phyloP scores from a whole-genome alignment of 2,113 vertebrate species.

The Phocoena phocoena region DNA sequence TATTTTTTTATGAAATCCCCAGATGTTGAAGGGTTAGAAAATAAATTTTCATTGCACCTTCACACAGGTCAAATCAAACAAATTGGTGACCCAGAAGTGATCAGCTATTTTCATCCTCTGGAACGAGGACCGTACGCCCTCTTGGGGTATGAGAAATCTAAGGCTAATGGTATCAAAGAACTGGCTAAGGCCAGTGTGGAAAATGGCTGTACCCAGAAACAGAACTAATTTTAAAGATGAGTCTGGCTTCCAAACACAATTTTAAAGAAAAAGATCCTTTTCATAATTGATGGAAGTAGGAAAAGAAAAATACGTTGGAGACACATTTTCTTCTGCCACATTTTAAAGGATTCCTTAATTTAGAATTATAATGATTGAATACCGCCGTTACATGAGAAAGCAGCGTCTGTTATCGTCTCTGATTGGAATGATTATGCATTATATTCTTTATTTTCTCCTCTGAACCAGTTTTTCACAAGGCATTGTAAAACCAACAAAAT shows the following conservation, averaged over 20 bases:
- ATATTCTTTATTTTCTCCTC: background rate
- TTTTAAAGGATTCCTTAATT: background rate
- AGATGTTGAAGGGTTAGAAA: background rate
- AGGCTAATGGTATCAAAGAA: background rate
- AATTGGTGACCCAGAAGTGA: background rate
- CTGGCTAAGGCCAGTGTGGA: fast-evolving
- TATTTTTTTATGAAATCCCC: background rate
- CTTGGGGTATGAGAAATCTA: background rate
- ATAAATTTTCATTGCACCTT: background rate
- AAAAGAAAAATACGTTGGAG: background rate
- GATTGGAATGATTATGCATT: background rate
- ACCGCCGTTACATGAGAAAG: background rate
- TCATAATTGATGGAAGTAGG: background rate
- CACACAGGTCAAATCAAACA: background rate
- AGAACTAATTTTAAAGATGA: background rate
- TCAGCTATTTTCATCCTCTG: background rate
- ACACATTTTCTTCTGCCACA: background rate
- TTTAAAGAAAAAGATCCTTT: background rate
- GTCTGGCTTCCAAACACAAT: background rate
- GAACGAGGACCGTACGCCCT: background rate
- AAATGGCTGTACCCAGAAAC: background rate
- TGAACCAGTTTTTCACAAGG: background rate
- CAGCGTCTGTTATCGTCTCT: background rate
- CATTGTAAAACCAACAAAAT: background rate
- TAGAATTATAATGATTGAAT: background rate